Conservation (phyloP, 1,140 invertebrate species). For the roundworm (Caenorhabditis elegans) region WBcel235 BX284604.4:8028501-8029000, state of each 20-base stretch:
- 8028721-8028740: background rate
- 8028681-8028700: background rate
- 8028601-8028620: background rate
- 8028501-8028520: background rate
- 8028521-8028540: background rate
- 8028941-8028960: too few relatives aligned
- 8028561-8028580: too few relatives aligned
- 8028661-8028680: constrained; percentile 28
- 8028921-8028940: constrained; percentile 1
- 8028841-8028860: too few relatives aligned
- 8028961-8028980: too few relatives aligned
- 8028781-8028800: constrained; percentile 1
- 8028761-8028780: background rate
- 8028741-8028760: background rate
- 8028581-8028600: background rate
- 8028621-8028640: constrained; percentile 3
- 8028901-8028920: background rate
- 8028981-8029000: too few relatives aligned
- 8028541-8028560: too few relatives aligned
- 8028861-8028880: background rate
- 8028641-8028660: too few relatives aligned
- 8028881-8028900: constrained; percentile 12
- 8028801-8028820: background rate
- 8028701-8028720: background rate
- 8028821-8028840: background rate